Conservation (phyloP, 2,797 vertebrate species). For the Petrocephalus sullivani region DNA sequence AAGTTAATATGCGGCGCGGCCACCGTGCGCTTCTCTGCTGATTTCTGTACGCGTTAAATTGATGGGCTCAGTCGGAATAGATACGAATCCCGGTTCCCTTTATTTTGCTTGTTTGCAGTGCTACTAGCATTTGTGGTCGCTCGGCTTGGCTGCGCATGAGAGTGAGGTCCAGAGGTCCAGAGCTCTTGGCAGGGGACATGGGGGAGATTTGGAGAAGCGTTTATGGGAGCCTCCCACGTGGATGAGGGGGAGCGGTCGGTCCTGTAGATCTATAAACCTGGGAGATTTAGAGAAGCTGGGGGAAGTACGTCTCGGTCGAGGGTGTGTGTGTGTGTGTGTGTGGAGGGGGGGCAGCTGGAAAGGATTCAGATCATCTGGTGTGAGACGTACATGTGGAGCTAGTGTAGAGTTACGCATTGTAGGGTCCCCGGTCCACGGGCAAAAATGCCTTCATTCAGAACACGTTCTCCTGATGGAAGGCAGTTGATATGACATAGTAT, state of each 20-base stretch:
- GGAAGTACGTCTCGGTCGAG: not conserved
- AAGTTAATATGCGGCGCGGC: not conserved
- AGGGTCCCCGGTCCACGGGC: constrained; percentile 1
- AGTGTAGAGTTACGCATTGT: constrained; percentile 25
- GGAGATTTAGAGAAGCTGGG: not conserved
- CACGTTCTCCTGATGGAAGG: constrained; percentile 22
- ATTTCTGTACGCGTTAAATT: not conserved
- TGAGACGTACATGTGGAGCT: constrained; percentile 23
- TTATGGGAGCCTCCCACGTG: not conserved
- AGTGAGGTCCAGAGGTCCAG: not conserved
- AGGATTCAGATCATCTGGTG: constrained; percentile 8
- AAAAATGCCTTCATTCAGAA: constrained; percentile 29
- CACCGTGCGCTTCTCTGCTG: not conserved
- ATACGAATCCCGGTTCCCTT: not conserved
- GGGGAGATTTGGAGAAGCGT: not conserved
- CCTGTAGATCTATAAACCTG: constrained; percentile 7
- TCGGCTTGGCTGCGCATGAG: not conserved
- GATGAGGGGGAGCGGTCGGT: not conserved
- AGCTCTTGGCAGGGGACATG: not conserved
- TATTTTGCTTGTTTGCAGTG: not conserved
- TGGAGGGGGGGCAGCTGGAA: not conserved
- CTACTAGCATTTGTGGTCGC: not conserved
- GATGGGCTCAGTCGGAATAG: not conserved
- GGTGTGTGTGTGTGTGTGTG: too few relatives aligned
- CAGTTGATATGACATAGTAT: not conserved